These are phyloP conservation scores for Anabacerthia variegaticeps DNA, from an alignment of 2,797 vertebrate species.

Conservation along the genomic window DNA sequence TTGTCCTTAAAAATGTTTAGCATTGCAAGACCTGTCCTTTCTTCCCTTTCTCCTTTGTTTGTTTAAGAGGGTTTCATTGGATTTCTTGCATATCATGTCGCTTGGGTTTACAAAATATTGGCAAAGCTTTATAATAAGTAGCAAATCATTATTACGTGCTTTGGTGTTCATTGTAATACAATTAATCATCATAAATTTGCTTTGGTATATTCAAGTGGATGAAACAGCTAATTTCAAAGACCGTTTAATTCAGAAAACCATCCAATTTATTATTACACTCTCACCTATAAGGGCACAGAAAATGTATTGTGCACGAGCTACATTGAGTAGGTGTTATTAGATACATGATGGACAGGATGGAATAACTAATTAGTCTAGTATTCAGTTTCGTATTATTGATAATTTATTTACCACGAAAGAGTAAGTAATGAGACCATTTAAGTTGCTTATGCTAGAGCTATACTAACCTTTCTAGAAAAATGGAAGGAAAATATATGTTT, in stretches of 20 bases:
- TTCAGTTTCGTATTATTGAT: not conserved
- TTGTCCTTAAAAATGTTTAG: constrained; percentile 52
- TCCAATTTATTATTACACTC: constrained; percentile 64
- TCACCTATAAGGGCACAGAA: constrained; percentile 67
- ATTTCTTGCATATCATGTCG: constrained; percentile 70
- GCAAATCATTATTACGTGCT: constrained; percentile 78
- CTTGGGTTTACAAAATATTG: constrained; percentile 75
- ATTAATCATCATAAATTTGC: constrained; percentile 78
- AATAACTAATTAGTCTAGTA: not conserved
- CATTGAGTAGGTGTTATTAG: not conserved
- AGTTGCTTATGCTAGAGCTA: not conserved
- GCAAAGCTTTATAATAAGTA: constrained; percentile 77
- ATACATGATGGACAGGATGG: not conserved
- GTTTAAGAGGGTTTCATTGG: constrained; percentile 71
- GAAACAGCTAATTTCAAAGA: constrained; percentile 73
- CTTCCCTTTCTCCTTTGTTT: constrained; percentile 56
- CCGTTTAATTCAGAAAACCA: constrained; percentile 67
- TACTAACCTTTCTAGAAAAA: not conserved
- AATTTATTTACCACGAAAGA: not conserved
- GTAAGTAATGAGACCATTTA: not conserved
- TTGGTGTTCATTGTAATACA: constrained; percentile 71
- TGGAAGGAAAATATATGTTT: not conserved
- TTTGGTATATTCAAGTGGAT: constrained; percentile 70
- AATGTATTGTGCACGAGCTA: not conserved
- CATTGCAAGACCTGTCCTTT: constrained; percentile 25